Base-by-base conservation (phyloP, 2,113 vertebrate species). In the Melanostigma gelatinosum region DNA sequence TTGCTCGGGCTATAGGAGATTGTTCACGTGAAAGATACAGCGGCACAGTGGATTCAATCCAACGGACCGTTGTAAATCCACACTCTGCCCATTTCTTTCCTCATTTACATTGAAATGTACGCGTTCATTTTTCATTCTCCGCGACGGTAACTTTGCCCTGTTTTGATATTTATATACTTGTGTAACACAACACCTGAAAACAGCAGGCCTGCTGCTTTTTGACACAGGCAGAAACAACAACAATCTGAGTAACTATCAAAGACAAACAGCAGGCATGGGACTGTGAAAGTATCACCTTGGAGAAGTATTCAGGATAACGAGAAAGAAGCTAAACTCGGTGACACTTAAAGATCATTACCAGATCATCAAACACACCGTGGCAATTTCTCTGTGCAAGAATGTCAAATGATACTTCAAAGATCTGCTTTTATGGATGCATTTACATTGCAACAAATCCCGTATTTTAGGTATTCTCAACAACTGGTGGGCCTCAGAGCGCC, bases 41-140 rank as follows among this genome's bases (percentile, higher is more conserved):
- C 48, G 5, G 69, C 60, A 74, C 40, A 64, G 63, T 78, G 61
- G 83, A 85, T 88, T 84, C 85, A 83, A 83, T 87, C 83, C 88
- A 94, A 94, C 91, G 87, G 90, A 87, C 76, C 40, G 50, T 72
- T 85, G 80, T 74, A 89, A 91, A 89, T 91, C 85, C 84, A 91
- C 83, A 86, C 57, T 57, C 58, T 75, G 75, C 76, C 88, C 61
- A 75, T 92, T 90, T 89, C 85, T 77, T 74, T 82, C 74, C 86
- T 92, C 88, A 95, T 93, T 93, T 93, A 89, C 90, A 93, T 75
- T 89, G 85, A 94, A 92, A 95, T 92, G 63, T 72, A 87, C 89
- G 88, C 79, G 82, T 85, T 85, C 87, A 92, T 90, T 87, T 92
- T 89, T 87, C 66, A 91, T 89, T 89, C 73, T 82, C 69, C 32